Percentiles rank a stretch among this genome's conserved stretches.
These are phyloP conservation scores for Centropristis striata DNA, from an alignment of 2,113 vertebrate species.

Conservation along the genomic window DNA sequence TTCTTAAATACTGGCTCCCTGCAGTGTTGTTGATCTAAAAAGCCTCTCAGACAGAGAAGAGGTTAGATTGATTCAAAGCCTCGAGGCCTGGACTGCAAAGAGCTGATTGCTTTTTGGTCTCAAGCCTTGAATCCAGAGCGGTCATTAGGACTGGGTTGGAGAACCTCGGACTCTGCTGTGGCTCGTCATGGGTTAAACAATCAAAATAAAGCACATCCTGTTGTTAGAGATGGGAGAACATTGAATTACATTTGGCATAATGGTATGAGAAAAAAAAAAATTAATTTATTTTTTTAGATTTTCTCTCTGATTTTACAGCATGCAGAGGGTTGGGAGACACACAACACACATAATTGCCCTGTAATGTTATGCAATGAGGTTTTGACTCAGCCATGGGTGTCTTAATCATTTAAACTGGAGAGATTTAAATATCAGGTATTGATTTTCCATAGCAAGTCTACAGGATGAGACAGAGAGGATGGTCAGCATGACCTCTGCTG, in stretches of 20 bases:
- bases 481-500: conserved; percentile 31
- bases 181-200: not conserved
- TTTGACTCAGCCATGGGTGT: conserved; percentile 7
- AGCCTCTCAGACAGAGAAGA: not conserved
- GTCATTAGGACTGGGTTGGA: conserved; percentile 2
- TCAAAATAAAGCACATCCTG: not conserved
- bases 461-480: conserved; percentile 1
- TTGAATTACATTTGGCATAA: not conserved
- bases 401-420: conserved; percentile 21
- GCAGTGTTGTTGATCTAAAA: conserved; percentile 31
- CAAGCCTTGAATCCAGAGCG: not conserved
- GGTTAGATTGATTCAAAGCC: conserved; percentile 23
- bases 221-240: not conserved
- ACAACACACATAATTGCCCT: not conserved
- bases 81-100: conserved; percentile 8
- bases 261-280: not conserved
- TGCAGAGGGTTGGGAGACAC: not conserved
- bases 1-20: conserved; percentile 14
- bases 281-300: not conserved
- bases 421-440: conserved; percentile 24
- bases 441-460: conserved; percentile 32
- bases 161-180: conserved; percentile 9
- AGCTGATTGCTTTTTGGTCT: conserved; percentile 20
- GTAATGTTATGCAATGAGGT: conserved; percentile 26
- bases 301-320: not conserved